Conservation (phyloP, 2,888 invertebrate genomes). For the Imbricaverruca yamaguchii region DNA sequence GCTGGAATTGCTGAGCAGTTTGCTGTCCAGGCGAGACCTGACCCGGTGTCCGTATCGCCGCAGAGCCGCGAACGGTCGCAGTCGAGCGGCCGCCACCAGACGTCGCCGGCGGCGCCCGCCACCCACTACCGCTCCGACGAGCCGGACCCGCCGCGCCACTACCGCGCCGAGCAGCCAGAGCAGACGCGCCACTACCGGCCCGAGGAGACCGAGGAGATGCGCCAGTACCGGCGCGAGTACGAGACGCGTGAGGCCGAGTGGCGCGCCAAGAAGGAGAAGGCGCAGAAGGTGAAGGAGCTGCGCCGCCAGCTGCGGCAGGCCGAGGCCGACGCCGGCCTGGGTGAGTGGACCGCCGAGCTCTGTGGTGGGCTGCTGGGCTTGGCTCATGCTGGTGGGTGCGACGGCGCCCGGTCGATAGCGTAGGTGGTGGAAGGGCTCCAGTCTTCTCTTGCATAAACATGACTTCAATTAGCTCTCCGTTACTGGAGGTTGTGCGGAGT, state of each 20-base stretch:
- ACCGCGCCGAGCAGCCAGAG: not conserved
- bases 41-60: not conserved
- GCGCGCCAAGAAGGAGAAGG: constrained; percentile 2
- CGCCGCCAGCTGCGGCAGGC: constrained; percentile 15
- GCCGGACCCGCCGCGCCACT: not conserved
- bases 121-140: not conserved
- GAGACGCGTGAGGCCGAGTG: not conserved
- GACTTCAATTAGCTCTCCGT: too few species aligned
- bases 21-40: not conserved
- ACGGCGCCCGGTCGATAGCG: too few species aligned
- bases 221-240: constrained; percentile 20
- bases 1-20: not conserved
- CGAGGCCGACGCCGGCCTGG: constrained; percentile 5
- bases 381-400: too few species aligned
- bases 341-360: not conserved
- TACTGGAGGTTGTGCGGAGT: too few species aligned
- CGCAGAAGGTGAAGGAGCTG: constrained; percentile 12
- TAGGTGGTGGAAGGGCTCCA: too few species aligned
- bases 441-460: too few species aligned
- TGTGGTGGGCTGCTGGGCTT: too few species aligned
- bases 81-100: not conserved
- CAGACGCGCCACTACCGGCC: not conserved
- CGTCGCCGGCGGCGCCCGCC: not conserved
- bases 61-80: not conserved
- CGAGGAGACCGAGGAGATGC: constrained; percentile 8